These are phyloP conservation scores for Myrmecophaga tridactyla DNA, from an alignment of 2,113 vertebrate genomes.

Conservation along the genomic window DNA sequence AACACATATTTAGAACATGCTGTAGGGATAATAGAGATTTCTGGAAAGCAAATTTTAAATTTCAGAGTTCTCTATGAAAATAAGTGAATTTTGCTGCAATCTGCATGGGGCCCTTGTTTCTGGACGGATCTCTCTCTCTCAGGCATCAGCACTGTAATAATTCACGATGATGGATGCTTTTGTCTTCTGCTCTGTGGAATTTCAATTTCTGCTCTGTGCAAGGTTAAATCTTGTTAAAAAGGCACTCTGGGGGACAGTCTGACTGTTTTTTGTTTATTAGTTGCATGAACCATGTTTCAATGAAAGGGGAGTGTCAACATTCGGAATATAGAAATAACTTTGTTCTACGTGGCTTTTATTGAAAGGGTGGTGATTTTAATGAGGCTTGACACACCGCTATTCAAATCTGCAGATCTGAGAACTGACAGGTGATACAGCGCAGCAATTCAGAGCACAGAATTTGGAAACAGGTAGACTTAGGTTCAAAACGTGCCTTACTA, in stretches of 20 bases:
- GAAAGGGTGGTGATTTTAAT: neutral
- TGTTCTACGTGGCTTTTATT: neutral
- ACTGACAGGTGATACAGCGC: neutral
- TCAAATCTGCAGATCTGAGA: neutral
- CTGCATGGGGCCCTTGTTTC: neutral
- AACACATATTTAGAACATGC: conserved; percentile 65
- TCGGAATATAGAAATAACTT: neutral
- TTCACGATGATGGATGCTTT: neutral
- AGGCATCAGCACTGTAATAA: neutral
- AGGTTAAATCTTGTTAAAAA: neutral
- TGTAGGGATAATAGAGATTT: conserved; percentile 43
- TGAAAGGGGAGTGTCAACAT: neutral
- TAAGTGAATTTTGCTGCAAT: neutral
- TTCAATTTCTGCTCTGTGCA: neutral
- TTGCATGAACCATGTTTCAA: neutral
- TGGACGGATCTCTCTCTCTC: neutral
- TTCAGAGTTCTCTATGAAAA: conserved; percentile 53
- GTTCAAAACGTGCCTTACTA: neutral
- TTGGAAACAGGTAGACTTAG: neutral
- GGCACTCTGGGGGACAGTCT: neutral
- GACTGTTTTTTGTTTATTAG: conserved; percentile 16
- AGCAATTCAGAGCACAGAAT: neutral
- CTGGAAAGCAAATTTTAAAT: conserved; percentile 44
- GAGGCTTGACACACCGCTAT: neutral
- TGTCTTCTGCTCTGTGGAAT: conserved; percentile 17